Evolutionary conservation across 2,797 vertebrate genomes (phyloP).

Genomic region (Ctenosaura bakeri): DNA sequence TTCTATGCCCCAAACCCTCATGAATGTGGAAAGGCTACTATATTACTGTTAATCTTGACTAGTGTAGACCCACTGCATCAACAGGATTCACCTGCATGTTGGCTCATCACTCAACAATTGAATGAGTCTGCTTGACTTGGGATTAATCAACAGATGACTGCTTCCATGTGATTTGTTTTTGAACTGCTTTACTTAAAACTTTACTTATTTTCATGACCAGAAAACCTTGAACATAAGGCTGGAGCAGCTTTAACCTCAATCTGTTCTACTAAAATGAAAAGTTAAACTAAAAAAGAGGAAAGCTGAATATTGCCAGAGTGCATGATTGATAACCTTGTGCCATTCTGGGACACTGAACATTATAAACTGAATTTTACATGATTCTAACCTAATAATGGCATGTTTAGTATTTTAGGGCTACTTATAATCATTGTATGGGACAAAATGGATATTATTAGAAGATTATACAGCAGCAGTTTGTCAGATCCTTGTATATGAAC

Average conservation of each 20-base stretch:
- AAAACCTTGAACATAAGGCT: constrained; percentile 67
- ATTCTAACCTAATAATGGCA: constrained; percentile 73
- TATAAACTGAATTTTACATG: constrained; percentile 78
- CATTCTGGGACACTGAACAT: constrained; percentile 76
- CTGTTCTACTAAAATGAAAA: constrained; percentile 76
- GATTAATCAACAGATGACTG: no score
- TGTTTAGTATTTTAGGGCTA: constrained; percentile 81
- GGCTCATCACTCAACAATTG: no score
- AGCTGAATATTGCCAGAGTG: constrained; percentile 68
- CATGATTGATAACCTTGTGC: constrained; percentile 77
- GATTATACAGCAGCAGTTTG: constrained; percentile 75
- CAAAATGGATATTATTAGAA: constrained; percentile 79
- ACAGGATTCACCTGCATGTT: no score
- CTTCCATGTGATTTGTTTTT: constrained; percentile 62
- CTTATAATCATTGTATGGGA: constrained; percentile 81
- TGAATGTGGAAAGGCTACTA: no score
- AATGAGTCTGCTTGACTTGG: no score
- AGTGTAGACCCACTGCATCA: no score
- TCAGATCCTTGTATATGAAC: constrained; percentile 80
- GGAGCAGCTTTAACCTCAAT: constrained; percentile 64
- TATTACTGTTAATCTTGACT: no score
- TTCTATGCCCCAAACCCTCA: no score
- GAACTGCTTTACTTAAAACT: constrained; percentile 56
- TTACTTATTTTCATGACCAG: constrained; percentile 65
- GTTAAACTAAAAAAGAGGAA: constrained; percentile 76